phyloP scores from a whole-genome alignment of 2,113 vertebrate species.

The Chrysochloris asiatica region DNA sequence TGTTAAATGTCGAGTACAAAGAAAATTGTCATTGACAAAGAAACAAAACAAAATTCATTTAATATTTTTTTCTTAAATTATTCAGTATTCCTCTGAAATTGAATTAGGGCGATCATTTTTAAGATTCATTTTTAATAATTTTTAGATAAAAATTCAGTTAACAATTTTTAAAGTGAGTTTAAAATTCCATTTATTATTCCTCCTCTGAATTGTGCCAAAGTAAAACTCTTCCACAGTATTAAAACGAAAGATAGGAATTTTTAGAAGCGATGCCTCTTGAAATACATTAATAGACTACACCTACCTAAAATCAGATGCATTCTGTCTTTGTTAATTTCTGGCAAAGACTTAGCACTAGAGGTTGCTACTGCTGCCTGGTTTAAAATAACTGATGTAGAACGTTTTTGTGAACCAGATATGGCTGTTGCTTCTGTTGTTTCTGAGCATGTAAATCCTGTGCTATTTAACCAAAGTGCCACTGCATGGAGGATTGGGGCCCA shows the following conservation, averaged over 20 bases:
- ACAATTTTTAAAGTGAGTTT: neutral
- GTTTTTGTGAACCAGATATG: conserved; percentile 82
- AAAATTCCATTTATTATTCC: neutral
- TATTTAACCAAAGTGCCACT: conserved; percentile 95
- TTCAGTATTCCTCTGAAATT: neutral
- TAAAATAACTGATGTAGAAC: conserved; percentile 78
- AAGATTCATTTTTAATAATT: conserved; percentile 56
- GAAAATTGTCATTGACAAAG: neutral
- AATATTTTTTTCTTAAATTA: conserved; percentile 22
- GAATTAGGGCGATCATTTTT: too few relatives aligned
- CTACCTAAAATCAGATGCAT: conserved; percentile 98
- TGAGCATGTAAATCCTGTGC: conserved; percentile 90
- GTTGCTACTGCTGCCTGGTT: conserved; percentile 84
- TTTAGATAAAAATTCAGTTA: conserved; percentile 47
- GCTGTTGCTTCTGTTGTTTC: conserved; percentile 85
- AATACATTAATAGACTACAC: conserved; percentile 17
- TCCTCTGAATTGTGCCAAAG: conserved; percentile 1
- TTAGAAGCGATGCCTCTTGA: conserved; percentile 39
- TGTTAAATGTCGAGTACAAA: too few relatives aligned
- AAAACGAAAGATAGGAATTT: conserved; percentile 47
- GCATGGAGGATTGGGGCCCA: conserved; percentile 98
- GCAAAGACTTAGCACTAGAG: conserved; percentile 85
- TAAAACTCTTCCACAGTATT: conserved; percentile 15
- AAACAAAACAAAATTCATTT: conserved; percentile 11
- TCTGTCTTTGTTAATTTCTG: conserved; percentile 93